A percentile compares a stretch with the other conserved stretches of the same genome.
Evolutionary conservation across 2,797 vertebrate species (phyloP).

Genomic region (Euthynnus affinis): DNA sequence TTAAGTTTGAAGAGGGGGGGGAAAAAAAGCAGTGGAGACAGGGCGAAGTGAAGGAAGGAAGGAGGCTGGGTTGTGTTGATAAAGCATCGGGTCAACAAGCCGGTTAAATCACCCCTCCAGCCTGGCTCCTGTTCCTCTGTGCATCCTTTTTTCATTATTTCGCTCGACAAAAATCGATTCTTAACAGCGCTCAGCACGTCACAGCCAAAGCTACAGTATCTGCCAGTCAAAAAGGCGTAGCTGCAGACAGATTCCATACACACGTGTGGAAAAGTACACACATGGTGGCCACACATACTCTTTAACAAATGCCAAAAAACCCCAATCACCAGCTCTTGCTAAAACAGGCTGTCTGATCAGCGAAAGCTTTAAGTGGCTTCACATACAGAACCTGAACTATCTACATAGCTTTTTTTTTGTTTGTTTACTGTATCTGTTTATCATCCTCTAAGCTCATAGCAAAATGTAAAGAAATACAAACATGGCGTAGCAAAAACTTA

Average conservation of each 20-base stretch:
- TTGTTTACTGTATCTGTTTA: slow-evolving; percentile 21
- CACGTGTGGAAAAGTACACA: slow-evolving; percentile 46
- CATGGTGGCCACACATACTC: slow-evolving; percentile 30
- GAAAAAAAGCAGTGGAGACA: slow-evolving; percentile 50
- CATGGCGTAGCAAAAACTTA: slow-evolving; percentile 34
- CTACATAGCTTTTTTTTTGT: slow-evolving; percentile 35
- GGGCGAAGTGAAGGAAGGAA: slow-evolving; percentile 27
- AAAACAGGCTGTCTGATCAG: slow-evolving; percentile 31
- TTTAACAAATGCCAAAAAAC: slow-evolving; percentile 25
- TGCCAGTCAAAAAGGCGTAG: slow-evolving; percentile 51
- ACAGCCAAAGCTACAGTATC: slow-evolving; percentile 55
- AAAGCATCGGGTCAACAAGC: slow-evolving; percentile 37
- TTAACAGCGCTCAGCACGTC: slow-evolving; percentile 45
- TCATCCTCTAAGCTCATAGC: slow-evolving; percentile 40
- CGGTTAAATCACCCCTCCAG: slow-evolving; percentile 10
- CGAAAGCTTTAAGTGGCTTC: slow-evolving; percentile 47
- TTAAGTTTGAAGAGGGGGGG: slow-evolving; percentile 23
- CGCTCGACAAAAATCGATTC: slow-evolving; percentile 22
- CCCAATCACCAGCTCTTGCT: slow-evolving; percentile 36
- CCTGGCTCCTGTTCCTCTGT: slow-evolving; percentile 37
- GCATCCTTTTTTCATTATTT: slow-evolving; percentile 35
- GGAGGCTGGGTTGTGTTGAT: slow-evolving; percentile 27
- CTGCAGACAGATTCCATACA: slow-evolving; percentile 52
- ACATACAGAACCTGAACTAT: slow-evolving; percentile 36
- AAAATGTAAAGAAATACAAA: slow-evolving; percentile 52